phyloP scores from a whole-genome alignment of 2,888 invertebrate species.

The Aricia artaxerxes region DNA sequence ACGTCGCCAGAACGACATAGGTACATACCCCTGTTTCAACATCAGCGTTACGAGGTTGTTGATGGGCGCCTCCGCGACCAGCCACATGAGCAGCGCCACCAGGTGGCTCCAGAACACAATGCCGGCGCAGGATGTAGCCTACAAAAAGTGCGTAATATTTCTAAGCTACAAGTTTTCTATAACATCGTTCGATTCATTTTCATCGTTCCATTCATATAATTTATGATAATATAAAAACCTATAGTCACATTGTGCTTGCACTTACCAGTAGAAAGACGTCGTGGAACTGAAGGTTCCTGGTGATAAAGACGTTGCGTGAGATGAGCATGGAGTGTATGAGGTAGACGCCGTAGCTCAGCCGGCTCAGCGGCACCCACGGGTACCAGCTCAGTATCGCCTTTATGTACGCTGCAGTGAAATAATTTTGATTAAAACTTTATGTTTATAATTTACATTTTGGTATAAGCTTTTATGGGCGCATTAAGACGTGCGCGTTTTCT shows the following conservation, averaged over 20 bases:
- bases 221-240: too few relatives aligned
- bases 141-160: too few relatives aligned
- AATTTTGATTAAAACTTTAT: too few relatives aligned
- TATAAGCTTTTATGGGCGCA: too few relatives aligned
- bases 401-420: slow-evolving; percentile 47
- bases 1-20: slow-evolving; percentile 61
- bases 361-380: slow-evolving; percentile 80
- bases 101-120: slow-evolving; percentile 71
- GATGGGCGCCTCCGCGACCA: slow-evolving; percentile 78
- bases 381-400: slow-evolving; percentile 47
- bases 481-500: too few relatives aligned
- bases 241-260: neutral
- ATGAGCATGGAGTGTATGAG: slow-evolving; percentile 78
- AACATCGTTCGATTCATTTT: too few relatives aligned
- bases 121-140: slow-evolving; percentile 69
- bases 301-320: slow-evolving; percentile 68
- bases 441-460: too few relatives aligned
- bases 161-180: too few relatives aligned
- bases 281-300: slow-evolving; percentile 68
- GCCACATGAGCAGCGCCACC: slow-evolving; percentile 70
- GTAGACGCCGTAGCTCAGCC: slow-evolving; percentile 81
- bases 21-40: slow-evolving; percentile 60
- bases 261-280: slow-evolving; percentile 44
- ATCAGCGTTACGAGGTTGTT: slow-evolving; percentile 63
- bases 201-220: too few relatives aligned